Evolutionary conservation across 2,888 invertebrate species (phyloP), one percentile per base, ranked within the genome.

Genomic region (Himalopsyche kuldschensis): DNA sequence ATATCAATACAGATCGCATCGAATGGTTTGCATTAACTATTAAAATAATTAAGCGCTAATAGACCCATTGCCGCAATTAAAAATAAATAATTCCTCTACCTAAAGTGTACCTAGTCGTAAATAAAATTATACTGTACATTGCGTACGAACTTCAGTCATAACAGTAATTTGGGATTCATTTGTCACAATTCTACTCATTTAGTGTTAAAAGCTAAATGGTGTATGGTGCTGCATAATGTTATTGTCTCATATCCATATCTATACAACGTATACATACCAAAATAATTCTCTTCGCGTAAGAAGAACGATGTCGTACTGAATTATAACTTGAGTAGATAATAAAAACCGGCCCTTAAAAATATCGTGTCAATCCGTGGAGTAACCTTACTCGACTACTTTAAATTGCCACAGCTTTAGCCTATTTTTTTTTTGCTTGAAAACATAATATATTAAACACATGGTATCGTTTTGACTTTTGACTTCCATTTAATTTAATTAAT

Each of bases 131-230:
- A 69, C 69, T 69, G 69, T 27, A 27, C 27, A 69, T 27, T 24
- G 30, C 27, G 27, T 69, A 32, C 35, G 32, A 76, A 41, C 41
- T 76, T 76, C n/a, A 32, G 35, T 24, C 41, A 32, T 76, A 76
- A 78, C 46, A 78, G 48, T 47, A 31, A 78, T 41, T 69, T 78
- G 47, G 78, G 46, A 31, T 47, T 35, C 83, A 85, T 85, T 85
- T 83, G 80, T 85, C 82, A 85, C 84, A 84, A 78, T 85, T 83
- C 79, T 81, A 82, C 82, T 83, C 85, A 85, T 85, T 85, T 85
- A 78, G 80, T 80, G 84, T 83, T 85, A 85, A 85, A 85, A 85
- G 85, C 85, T 82, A 82, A 85, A 85, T 84, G 82, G 81, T 85
- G 85, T 84, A 85, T 83, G 69, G 31, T 20, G 24, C 78, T 27